Base-by-base conservation (phyloP, 2,888 invertebrate genomes). In the Yponomeuta cagnagella region DNA sequence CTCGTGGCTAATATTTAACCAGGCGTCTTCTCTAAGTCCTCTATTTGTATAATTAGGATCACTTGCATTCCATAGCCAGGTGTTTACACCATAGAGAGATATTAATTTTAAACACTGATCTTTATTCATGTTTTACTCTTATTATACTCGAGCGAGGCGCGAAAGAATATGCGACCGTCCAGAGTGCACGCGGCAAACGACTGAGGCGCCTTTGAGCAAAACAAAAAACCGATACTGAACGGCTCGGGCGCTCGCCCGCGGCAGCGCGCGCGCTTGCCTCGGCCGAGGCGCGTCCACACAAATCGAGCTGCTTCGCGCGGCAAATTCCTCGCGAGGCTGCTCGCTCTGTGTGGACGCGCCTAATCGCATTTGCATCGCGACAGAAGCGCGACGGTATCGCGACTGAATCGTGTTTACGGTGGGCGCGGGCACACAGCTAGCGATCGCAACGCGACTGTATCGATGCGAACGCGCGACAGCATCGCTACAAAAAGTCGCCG, bases 221-320 rank as follows among this genome's bases (percentile, higher is more conserved):
- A 70, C 73, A 72, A 74, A 73, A 75, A 75, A 74, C 73, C 74
- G 73, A 74, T 73, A 43, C 68, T 67, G 66, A 70, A 69, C 33
- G 72, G 72, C 72, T 73, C 72, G 69, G 72, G 23, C 67, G 65
- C 31, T 65, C 65, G 30, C 23, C 30, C 65, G 65, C 33, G 23
- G 30, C 30, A 65, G 30, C 33, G 33, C 33, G 33, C 33, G 33
- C 33, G 33, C 33, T 33, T 33, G 33, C 33, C 33, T 33, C 33
- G 33, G 33, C 33, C 33, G 33, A 33, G 33, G 33, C 33, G 1
- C 33, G 33, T 33, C 33, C 33, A 33, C 33, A 2, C 33, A 33
- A 33, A 33, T 33, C 33, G 33, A 33, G 33, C 33, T 33, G 33
- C 33, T 33, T 33, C 33, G 33, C 33, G 33, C 33, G 33, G 33